A percentile compares a stretch with the other conserved stretches of the same genome.
These are phyloP conservation scores for Linnaemya tessellans DNA, from an alignment of 2,888 invertebrate species.

Conservation along the genomic window DNA sequence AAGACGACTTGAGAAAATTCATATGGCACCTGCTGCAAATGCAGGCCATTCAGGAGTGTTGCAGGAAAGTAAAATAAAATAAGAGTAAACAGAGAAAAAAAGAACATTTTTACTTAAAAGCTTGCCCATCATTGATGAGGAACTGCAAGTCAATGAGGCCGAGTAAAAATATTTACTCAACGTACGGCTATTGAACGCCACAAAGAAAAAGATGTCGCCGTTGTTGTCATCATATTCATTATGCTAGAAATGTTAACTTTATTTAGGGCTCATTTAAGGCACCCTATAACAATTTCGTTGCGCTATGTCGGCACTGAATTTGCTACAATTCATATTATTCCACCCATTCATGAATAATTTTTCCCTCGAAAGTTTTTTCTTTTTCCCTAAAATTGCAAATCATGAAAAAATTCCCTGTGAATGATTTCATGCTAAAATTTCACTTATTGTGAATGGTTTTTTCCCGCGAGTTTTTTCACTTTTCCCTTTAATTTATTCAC, in stretches of 20 bases:
- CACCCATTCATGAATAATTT: no score
- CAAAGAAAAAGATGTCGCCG: conserved; percentile 56
- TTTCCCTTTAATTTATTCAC: no score
- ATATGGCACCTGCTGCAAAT: conserved; percentile 68
- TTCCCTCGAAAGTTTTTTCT: no score
- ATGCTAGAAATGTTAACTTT: conserved; percentile 1
- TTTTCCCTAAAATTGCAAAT: no score
- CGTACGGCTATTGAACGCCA: conserved; percentile 10
- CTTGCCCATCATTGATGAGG: conserved; percentile 35
- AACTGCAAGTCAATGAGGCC: conserved; percentile 50
- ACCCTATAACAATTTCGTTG: conserved; percentile 15
- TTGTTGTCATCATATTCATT: conserved; percentile 67
- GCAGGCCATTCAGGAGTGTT: conserved; percentile 36
- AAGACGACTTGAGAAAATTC: conserved; percentile 21
- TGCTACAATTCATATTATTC: no score
- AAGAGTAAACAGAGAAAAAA: conserved; percentile 4
- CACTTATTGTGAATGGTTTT: no score
- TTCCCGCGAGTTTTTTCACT: no score
- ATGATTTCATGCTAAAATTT: no score
- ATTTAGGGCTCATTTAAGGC: conserved; percentile 9
- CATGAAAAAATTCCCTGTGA: no score
- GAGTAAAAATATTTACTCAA: conserved; percentile 49
- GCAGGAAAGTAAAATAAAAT: not conserved
- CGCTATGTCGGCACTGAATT: not conserved
- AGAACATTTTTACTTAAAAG: conserved; percentile 13